A percentile compares a stretch with the other conserved stretches of the same genome.
Evolutionary conservation across 2,888 invertebrate genomes (phyloP).

Genomic region (Drosophila villosipedis): DNA sequence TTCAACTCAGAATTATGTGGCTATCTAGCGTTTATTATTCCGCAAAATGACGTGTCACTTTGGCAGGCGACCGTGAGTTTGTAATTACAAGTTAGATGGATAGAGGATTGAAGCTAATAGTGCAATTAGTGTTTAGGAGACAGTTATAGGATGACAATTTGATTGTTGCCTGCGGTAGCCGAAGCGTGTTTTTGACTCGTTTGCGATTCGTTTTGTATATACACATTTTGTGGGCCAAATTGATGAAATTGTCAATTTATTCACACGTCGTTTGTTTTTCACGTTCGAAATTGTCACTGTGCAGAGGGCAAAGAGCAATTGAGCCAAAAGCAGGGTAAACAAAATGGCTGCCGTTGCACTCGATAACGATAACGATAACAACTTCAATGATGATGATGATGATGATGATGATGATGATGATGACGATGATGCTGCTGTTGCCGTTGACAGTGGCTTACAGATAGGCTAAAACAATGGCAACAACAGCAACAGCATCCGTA

Average conservation of each 20-base stretch:
- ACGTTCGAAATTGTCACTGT: slow-evolving; percentile 4
- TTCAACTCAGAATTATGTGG: not conserved
- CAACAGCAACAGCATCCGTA: slow-evolving; percentile 13
- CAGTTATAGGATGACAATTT: slow-evolving; percentile 4
- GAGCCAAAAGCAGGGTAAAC: not conserved
- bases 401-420: slow-evolving; percentile 25
- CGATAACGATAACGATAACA: slow-evolving; percentile 31
- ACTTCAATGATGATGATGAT: slow-evolving; percentile 17
- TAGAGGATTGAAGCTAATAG: slow-evolving; percentile 1
- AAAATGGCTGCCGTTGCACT: slow-evolving; percentile 45
- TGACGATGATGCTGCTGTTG: slow-evolving; percentile 25
- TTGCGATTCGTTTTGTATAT: not conserved
- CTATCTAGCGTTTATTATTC: slow-evolving; percentile 6
- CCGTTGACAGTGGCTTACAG: slow-evolving; percentile 36
- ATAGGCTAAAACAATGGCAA: slow-evolving; percentile 30
- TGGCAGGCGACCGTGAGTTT: slow-evolving; percentile 1
- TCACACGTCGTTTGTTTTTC: slow-evolving; percentile 65
- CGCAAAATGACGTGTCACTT: slow-evolving; percentile 4
- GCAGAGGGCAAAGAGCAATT: slow-evolving; percentile 1
- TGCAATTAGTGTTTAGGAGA: slow-evolving; percentile 24
- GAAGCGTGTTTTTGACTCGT: not conserved
- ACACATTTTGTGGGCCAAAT: slow-evolving; percentile 27
- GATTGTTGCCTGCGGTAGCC: not conserved
- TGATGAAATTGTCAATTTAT: slow-evolving; percentile 72
- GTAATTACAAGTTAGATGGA: slow-evolving; percentile 14